Conservation (phyloP, 2,113 vertebrate genomes). For the Pedetes capensis region DNA sequence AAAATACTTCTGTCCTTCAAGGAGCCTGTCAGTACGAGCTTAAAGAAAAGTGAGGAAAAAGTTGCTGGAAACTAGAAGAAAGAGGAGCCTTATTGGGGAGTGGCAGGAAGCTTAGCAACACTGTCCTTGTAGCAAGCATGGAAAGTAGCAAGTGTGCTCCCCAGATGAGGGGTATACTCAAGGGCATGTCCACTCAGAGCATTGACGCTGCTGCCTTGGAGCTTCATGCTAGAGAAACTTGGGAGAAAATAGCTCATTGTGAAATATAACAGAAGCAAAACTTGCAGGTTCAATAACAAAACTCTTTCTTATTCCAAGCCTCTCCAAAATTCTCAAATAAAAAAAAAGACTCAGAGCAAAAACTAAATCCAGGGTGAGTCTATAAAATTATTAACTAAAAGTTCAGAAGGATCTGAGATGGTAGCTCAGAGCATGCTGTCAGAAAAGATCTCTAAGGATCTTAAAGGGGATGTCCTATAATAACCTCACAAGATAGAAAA, state of each 20-base stretch:
- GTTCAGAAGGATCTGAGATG: neutral
- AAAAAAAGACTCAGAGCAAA: neutral
- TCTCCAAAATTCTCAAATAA: neutral
- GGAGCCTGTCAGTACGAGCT: neutral
- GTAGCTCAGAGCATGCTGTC: neutral
- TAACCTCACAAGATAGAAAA: neutral
- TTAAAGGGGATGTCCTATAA: neutral
- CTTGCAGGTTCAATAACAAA: neutral
- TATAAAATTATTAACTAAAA: neutral
- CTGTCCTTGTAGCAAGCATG: neutral
- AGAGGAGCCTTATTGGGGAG: neutral
- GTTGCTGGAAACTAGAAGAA: neutral
- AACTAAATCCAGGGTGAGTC: neutral
- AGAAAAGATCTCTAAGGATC: neutral
- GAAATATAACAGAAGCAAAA: neutral
- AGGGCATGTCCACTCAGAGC: neutral
- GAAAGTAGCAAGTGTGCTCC: neutral
- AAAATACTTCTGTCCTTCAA: neutral
- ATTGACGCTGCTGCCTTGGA: neutral
- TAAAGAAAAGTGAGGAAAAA: neutral
- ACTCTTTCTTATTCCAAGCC: neutral
- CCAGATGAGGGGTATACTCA: neutral
- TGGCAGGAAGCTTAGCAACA: neutral
- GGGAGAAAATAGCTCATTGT: neutral
- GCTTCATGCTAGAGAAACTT: neutral